Conservation (phyloP, 2,113 vertebrate species). For the Laterallus jamaicensis region DNA sequence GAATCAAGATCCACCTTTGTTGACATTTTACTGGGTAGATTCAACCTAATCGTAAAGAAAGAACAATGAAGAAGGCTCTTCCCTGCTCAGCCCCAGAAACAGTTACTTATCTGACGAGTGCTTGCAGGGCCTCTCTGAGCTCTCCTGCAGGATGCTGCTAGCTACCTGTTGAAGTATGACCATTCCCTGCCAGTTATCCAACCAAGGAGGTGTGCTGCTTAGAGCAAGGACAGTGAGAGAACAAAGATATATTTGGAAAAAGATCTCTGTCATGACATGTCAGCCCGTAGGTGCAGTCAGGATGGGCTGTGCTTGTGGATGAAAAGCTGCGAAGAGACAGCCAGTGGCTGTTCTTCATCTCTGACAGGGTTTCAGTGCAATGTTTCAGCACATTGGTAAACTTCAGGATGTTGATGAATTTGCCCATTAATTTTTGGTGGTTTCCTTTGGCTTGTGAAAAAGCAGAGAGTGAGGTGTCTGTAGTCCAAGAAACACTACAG, state of each 20-base stretch:
- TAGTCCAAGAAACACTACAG: background rate
- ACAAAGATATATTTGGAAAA: background rate
- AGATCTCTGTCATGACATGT: background rate
- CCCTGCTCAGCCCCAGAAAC: background rate
- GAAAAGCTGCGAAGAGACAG: background rate
- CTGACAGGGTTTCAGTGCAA: background rate
- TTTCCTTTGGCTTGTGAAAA: constrained; percentile 14
- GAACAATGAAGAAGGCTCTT: background rate
- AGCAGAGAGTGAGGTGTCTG: background rate
- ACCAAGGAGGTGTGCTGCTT: background rate
- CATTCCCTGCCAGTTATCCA: background rate
- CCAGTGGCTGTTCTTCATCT: background rate
- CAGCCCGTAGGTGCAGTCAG: accelerated
- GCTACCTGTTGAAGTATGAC: background rate
- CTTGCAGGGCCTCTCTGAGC: background rate
- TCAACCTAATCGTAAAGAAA: background rate
- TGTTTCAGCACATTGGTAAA: background rate
- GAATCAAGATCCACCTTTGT: background rate
- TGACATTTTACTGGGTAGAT: background rate
- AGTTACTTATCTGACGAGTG: background rate
- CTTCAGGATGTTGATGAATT: background rate
- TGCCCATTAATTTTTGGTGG: background rate
- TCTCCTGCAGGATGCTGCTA: background rate
- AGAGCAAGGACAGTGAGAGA: background rate
- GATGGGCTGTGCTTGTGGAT: background rate